Conservation (phyloP, 2,113 vertebrate genomes). For the Cyprinodon variegatus region DNA sequence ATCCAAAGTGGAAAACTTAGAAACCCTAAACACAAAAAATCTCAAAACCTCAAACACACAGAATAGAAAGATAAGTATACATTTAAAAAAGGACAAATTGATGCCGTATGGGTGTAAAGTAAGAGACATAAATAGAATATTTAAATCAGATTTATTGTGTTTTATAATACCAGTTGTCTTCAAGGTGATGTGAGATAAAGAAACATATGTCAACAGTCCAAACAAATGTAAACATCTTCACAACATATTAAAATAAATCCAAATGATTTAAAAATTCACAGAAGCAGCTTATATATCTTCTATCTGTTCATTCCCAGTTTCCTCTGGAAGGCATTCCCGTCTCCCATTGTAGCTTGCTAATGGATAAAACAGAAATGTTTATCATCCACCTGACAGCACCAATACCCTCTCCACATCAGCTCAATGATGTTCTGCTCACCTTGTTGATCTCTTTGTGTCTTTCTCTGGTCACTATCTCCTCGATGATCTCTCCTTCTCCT, state of each 20-base stretch:
- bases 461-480: slow-evolving; percentile 94
- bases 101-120: background rate
- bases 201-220: background rate
- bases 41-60: background rate
- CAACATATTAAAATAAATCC: background rate
- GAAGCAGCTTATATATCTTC: slow-evolving; percentile 27
- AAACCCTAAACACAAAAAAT: background rate
- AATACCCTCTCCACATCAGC: background rate
- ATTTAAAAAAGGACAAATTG: background rate
- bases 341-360: slow-evolving; percentile 90
- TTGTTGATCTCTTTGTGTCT: slow-evolving; percentile 95
- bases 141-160: background rate
- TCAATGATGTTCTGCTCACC: slow-evolving; percentile 71
- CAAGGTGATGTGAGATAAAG: background rate
- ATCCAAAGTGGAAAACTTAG: background rate
- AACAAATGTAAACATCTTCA: background rate
- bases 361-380: slow-evolving; percentile 18
- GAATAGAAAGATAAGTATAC: background rate
- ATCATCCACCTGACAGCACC: background rate
- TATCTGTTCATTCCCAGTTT: slow-evolving; percentile 79
- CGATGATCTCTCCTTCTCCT: slow-evolving; percentile 94
- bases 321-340: slow-evolving; percentile 89
- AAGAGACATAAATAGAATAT: background rate
- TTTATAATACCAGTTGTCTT: background rate
- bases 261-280: background rate